Evolutionary conservation across 2,888 invertebrate species (phyloP), one percentile per base, ranked within the genome.

Genomic region (Limulus polyphemus): DNA sequence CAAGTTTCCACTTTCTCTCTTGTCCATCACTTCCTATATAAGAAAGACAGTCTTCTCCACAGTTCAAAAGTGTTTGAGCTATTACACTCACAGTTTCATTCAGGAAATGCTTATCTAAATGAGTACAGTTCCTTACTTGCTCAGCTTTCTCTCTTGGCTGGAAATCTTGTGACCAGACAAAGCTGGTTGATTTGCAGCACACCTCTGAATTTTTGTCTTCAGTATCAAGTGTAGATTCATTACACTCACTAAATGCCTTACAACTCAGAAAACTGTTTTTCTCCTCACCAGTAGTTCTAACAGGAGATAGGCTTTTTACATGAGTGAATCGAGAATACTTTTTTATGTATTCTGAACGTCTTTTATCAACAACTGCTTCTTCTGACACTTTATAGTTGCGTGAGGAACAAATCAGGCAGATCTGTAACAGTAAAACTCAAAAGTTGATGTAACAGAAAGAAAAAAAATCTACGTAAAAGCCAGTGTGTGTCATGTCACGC

Each of bases 121-220:
- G 81, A 1, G 93, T 91, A 75, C 95, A 95, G 75, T 95, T 97
- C 69, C 85, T 80, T 0, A 91, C 88, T 73, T 75, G 80, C 77
- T 92, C 90, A 11, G 79, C 75, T 55, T 80, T 74, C 46, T 83
- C 82, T 70, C 90, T 81, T 5, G 86, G 78, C 74, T 83, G 84
- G 69, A 89, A 84, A 69, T 81, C 60, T 12, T n/a, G 13, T 13
- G n/a, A 54, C 54, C 54, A 54, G 7, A 32, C 32, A 32, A 7
- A 3, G 7, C 32, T 32, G 32, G 32, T 32, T 32, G 32, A 32
- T 32, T 32, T 32, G 32, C 32, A 32, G 32, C 32, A 32, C 5
- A 32, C 32, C 32, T 32, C 32, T 32, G 32, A 0, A 32, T 32
- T 32, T 32, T 7, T 32, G 32, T 32, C 32, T 7, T 32, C 32